Percentiles rank a stretch among this genome's conserved stretches.
Evolutionary conservation across 2,797 vertebrate genomes (phyloP).

Genomic region (Poecilia picta): DNA sequence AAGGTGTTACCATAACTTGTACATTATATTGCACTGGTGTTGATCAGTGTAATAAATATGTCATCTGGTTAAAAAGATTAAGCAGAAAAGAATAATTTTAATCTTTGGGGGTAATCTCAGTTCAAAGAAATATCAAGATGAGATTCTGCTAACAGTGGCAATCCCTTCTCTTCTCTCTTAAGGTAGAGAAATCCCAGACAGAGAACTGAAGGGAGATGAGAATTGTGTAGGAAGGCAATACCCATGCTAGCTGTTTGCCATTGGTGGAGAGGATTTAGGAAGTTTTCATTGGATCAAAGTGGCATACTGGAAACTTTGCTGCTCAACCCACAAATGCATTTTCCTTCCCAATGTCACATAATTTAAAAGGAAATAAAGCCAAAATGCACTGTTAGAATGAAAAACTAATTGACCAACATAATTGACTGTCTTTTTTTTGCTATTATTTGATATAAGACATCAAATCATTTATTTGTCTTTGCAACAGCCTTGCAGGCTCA

Average conservation of each 20-base stretch:
- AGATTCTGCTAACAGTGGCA: neutral
- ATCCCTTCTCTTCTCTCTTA: neutral
- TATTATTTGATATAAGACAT: neutral
- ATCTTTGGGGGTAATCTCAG: neutral
- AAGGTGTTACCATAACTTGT: neutral
- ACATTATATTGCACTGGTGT: neutral
- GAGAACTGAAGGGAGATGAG: too few species aligned
- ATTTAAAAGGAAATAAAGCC: neutral
- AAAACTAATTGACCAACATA: neutral
- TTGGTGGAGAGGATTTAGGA: neutral
- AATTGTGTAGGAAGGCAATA: too few species aligned
- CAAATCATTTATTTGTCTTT: slow-evolving; percentile 11
- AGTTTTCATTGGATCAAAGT: neutral
- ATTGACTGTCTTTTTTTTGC: neutral
- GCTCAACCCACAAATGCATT: neutral
- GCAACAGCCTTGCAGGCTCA: slow-evolving; percentile 85
- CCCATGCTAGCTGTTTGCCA: neutral
- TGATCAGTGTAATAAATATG: neutral
- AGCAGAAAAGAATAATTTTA: neutral
- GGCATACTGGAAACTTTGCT: neutral
- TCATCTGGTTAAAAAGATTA: neutral
- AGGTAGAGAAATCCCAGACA: too few species aligned
- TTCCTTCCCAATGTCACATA: neutral
- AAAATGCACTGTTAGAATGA: neutral
- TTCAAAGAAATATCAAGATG: neutral